These are phyloP conservation scores for Melanaphis sacchari DNA, from an alignment of 1,140 invertebrate genomes.

Conservation along the genomic window DNA sequence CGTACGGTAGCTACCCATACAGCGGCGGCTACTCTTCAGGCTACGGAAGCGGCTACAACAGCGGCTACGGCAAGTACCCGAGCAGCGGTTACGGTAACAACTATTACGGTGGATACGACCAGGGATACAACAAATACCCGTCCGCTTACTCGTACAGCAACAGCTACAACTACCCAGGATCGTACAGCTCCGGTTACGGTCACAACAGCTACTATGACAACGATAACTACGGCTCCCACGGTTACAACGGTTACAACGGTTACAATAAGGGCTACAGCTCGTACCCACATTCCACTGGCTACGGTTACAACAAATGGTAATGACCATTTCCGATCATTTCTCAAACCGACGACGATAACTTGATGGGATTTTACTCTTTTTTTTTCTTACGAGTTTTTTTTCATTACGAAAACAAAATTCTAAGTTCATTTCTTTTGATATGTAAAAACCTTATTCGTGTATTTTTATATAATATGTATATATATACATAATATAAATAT, in stretches of 20 bases:
- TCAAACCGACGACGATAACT: not conserved
- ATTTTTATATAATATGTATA: constrained; percentile 22
- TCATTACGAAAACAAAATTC: not conserved
- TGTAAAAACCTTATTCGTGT: constrained; percentile 29
- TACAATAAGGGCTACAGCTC: constrained; percentile 46
- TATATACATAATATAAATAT: not conserved
- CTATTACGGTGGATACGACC: constrained; percentile 33
- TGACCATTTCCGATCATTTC: not conserved
- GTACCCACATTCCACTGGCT: constrained; percentile 26
- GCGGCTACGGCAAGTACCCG: constrained; percentile 34
- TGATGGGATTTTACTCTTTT: constrained; percentile 4
- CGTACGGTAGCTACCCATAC: constrained; percentile 29
- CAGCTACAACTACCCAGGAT: constrained; percentile 45
- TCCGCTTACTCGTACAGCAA: constrained; percentile 43
- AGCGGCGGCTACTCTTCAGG: constrained; percentile 14
- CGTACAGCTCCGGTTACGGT: constrained; percentile 46
- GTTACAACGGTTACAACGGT: constrained; percentile 31
- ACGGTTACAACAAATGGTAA: constrained; percentile 50
- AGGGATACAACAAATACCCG: constrained; percentile 38
- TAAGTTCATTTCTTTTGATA: not conserved
- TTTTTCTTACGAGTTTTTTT: not conserved
- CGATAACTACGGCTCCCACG: not conserved
- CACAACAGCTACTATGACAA: constrained; percentile 42
- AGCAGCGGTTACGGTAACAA: constrained; percentile 18
- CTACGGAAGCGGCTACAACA: constrained; percentile 1